Evolutionary conservation across 1,140 invertebrate genomes (phyloP).

Genomic region (Drosophila fuyamai): DNA sequence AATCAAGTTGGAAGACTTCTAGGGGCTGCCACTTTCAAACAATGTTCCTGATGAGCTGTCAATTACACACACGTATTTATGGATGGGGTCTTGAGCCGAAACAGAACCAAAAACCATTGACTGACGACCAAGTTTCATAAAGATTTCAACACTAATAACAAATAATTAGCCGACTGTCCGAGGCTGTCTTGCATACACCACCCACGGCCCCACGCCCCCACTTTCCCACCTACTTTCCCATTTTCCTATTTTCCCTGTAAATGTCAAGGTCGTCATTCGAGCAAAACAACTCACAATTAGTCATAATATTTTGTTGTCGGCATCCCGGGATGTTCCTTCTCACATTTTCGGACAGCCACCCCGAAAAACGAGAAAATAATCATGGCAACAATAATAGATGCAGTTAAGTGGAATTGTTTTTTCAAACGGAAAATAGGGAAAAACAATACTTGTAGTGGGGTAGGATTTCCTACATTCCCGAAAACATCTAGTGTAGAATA

Average conservation of each 20-base stretch:
- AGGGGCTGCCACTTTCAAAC: slow-evolving; percentile 69
- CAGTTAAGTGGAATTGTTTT: slow-evolving; percentile 47
- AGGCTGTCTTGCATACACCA: slow-evolving; percentile 43
- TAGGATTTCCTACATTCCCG: not conserved
- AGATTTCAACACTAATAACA: slow-evolving; percentile 79
- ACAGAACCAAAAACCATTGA: slow-evolving; percentile 26
- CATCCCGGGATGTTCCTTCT: slow-evolving; percentile 46
- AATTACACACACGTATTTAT: slow-evolving; percentile 60
- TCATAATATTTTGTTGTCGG: slow-evolving; percentile 44
- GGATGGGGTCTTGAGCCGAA: slow-evolving; percentile 19
- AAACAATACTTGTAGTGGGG: slow-evolving; percentile 5
- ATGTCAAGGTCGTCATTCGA: slow-evolving; percentile 46
- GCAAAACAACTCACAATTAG: slow-evolving; percentile 55
- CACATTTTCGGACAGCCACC: slow-evolving; percentile 37
- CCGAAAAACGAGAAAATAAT: slow-evolving; percentile 25
- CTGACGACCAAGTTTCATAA: slow-evolving; percentile 57
- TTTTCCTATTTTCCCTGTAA: slow-evolving; percentile 19
- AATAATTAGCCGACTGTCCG: slow-evolving; percentile 77
- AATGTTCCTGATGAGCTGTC: slow-evolving; percentile 79
- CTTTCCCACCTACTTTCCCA: not conserved
- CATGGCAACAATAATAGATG: slow-evolving; percentile 46
- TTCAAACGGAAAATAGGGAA: not conserved
- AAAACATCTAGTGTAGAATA: too few species aligned
- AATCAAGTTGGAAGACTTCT: slow-evolving; percentile 70
- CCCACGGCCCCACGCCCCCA: not conserved